phyloP scores from a whole-genome alignment of 2,888 invertebrate species.

The Acrobasis suavella region DNA sequence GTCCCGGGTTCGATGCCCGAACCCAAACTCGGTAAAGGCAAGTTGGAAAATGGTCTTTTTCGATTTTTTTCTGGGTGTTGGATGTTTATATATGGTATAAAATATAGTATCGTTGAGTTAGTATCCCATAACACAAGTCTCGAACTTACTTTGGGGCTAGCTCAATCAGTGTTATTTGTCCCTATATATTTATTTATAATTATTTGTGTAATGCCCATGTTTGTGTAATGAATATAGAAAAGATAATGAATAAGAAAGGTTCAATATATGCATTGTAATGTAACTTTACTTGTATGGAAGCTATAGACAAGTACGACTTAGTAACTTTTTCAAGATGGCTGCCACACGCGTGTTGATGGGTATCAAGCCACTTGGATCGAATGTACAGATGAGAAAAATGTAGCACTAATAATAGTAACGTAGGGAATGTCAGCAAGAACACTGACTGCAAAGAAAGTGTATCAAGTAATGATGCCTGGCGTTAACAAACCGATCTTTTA shows the following conservation, averaged over 20 bases:
- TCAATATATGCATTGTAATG: constrained; percentile 7
- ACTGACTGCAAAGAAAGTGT: constrained; percentile 2
- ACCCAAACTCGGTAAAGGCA: too few relatives aligned
- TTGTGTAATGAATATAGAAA: neutral
- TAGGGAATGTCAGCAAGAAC: constrained; percentile 15
- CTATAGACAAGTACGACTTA: constrained; percentile 47
- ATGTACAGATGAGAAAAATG: constrained; percentile 17
- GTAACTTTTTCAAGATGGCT: constrained; percentile 72
- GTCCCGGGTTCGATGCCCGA: too few relatives aligned
- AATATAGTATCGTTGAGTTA: too few relatives aligned
- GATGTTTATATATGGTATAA: too few relatives aligned
- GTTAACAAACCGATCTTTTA: constrained; percentile 36
- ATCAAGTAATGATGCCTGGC: constrained; percentile 34
- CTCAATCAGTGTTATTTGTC: too few relatives aligned
- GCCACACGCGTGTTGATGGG: constrained; percentile 40
- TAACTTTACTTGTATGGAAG: neutral
- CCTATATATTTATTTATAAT: too few relatives aligned
- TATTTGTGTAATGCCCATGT: neutral
- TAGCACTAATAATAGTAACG: constrained; percentile 15
- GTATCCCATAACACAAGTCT: too few relatives aligned
- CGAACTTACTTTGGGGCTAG: too few relatives aligned
- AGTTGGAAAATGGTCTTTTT: too few relatives aligned
- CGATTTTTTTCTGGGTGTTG: too few relatives aligned
- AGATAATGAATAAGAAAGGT: neutral
- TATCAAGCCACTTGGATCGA: constrained; percentile 15